Percentiles rank a stretch among this genome's conserved stretches.
phyloP scores from a whole-genome alignment of 2,888 invertebrate species.

The Lepas anatifera region DNA sequence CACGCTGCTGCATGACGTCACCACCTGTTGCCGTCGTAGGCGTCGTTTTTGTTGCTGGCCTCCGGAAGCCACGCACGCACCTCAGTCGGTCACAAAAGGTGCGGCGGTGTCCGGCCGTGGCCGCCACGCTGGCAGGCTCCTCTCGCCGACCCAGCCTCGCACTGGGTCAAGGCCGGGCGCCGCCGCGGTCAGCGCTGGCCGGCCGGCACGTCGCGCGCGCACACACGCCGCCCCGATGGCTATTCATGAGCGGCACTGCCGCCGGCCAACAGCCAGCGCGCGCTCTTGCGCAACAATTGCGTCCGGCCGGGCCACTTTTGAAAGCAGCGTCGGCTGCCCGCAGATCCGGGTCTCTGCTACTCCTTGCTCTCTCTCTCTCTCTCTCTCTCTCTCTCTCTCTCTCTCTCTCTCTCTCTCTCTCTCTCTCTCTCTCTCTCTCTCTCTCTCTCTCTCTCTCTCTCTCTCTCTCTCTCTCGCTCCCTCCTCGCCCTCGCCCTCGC shows the following conservation, averaged over 20 bases:
- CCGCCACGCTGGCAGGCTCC: too few species aligned
- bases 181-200: too few species aligned
- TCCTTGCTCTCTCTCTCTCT: background rate
- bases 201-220: too few species aligned
- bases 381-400: background rate
- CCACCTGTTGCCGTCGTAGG: too few species aligned
- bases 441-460: slow-evolving; percentile 18
- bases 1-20: too few species aligned
- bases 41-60: too few species aligned
- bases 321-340: background rate
- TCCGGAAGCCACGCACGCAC: too few species aligned
- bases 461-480: slow-evolving; percentile 18
- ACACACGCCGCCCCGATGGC: background rate
- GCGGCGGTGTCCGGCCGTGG: too few species aligned
- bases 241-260: background rate
- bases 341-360: too few species aligned
- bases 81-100: too few species aligned
- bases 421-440: slow-evolving; percentile 16
- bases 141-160: too few species aligned
- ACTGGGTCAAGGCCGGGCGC: too few species aligned
- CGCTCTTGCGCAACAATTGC: background rate
- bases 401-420: background rate
- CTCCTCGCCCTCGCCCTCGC: slow-evolving; percentile 17
- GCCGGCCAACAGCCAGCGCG: background rate
- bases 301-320: background rate